Evolutionary conservation across 2,113 vertebrate genomes (phyloP).

Genomic region (Poeciliopsis retropinna): DNA sequence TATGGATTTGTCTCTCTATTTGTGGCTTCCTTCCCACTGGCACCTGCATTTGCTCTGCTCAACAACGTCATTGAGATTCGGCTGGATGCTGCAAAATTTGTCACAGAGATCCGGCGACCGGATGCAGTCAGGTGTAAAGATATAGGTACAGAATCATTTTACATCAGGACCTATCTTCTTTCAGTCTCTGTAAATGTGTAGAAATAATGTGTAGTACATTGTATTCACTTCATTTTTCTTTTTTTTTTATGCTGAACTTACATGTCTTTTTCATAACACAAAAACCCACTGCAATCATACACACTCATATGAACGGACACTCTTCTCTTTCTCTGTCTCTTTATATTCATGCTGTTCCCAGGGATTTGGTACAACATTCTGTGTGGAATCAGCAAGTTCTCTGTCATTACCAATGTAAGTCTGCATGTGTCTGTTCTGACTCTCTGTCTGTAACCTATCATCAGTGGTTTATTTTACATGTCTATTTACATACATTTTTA

Average conservation of each 20-base stretch:
- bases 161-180: neutral
- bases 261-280: slow-evolving; percentile 11
- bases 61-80: slow-evolving; percentile 98
- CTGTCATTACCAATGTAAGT: slow-evolving; percentile 99
- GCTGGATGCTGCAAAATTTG: slow-evolving; percentile 95
- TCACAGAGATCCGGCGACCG: slow-evolving; percentile 90
- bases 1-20: slow-evolving; percentile 97
- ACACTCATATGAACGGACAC: slow-evolving; percentile 1
- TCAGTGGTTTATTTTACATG: neutral
- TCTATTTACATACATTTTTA: neutral
- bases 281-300: neutral
- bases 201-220: neutral
- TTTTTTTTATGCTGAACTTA: slow-evolving; percentile 14
- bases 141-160: slow-evolving; percentile 84
- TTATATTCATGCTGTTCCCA: slow-evolving; percentile 69
- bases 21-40: slow-evolving; percentile 96
- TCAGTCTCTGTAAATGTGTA: slow-evolving; percentile 6
- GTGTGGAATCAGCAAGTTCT: slow-evolving; percentile 95
- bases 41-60: slow-evolving; percentile 93
- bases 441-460: neutral
- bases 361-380: slow-evolving; percentile 99
- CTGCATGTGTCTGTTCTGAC: slow-evolving; percentile 14
- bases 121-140: slow-evolving; percentile 94
- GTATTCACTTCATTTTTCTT: slow-evolving; percentile 42
- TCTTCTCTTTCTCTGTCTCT: slow-evolving; percentile 34